Conservation (phyloP, 2,888 invertebrate genomes). For the Graphium colonna region DNA sequence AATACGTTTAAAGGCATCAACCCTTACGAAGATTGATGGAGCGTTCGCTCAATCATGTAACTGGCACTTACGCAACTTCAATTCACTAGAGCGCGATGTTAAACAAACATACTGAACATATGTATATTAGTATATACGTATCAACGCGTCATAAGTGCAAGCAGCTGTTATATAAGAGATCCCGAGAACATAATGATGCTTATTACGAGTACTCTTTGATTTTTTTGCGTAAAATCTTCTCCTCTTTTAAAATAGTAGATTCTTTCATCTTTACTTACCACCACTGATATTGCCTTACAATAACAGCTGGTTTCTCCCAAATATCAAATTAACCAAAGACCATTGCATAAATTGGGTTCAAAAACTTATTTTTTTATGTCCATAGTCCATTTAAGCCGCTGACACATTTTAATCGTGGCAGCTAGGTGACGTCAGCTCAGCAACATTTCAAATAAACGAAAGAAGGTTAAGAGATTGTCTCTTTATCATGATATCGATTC, state of each 20-base stretch:
- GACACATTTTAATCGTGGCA: background rate
- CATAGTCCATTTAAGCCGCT: background rate
- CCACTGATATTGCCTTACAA: background rate
- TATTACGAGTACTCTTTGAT: background rate
- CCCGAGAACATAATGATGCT: too few species aligned
- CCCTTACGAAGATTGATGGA: background rate
- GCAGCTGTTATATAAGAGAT: conserved; percentile 5
- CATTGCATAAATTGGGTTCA: background rate
- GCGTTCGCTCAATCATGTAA: background rate
- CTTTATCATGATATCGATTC: too few species aligned
- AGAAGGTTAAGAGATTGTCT: too few species aligned
- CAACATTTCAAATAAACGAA: too few species aligned
- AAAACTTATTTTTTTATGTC: background rate
- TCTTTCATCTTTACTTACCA: background rate
- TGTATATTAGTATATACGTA: background rate
- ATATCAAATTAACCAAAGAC: conserved; percentile 10
- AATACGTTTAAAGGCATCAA: too few species aligned
- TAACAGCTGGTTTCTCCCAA: too few species aligned
- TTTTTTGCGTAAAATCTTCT: background rate
- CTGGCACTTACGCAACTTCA: background rate
- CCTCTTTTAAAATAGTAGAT: too few species aligned
- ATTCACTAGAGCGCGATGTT: background rate
- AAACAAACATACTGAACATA: background rate
- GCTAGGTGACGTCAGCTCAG: background rate
- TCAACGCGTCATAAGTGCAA: background rate